phyloP scores from a whole-genome alignment of 2,888 invertebrate species.

The Drosophila sordidula region DNA sequence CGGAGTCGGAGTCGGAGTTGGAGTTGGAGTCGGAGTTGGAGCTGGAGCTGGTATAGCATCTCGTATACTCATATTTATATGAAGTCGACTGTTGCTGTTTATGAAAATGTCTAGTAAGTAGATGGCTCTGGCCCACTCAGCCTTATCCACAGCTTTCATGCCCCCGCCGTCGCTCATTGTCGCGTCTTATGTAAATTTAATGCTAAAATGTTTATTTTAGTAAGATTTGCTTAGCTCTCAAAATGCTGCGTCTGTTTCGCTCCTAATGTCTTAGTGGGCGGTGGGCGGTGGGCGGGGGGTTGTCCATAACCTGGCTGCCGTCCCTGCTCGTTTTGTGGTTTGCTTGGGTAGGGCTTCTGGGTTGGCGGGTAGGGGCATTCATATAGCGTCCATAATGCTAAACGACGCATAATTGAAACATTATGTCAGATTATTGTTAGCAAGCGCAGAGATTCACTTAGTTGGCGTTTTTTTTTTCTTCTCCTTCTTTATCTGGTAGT shows the following conservation, averaged over 20 bases:
- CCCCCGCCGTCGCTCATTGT: slow-evolving; percentile 52
- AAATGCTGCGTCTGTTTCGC: slow-evolving; percentile 58
- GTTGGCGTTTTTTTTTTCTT: slow-evolving; percentile 59
- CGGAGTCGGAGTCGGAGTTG: slow-evolving; percentile 20
- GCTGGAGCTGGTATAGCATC: slow-evolving; percentile 14
- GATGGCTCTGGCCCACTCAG: slow-evolving; percentile 36
- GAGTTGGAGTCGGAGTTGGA: slow-evolving; percentile 24
- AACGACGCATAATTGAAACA: slow-evolving; percentile 83
- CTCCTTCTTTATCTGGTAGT: slow-evolving; percentile 18
- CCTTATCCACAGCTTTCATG: slow-evolving; percentile 8
- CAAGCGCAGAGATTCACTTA: slow-evolving; percentile 78
- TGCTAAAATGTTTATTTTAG: slow-evolving; percentile 82
- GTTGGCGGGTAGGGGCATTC: slow-evolving; percentile 41
- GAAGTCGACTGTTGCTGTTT: slow-evolving; percentile 68
- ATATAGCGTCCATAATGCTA: slow-evolving; percentile 75
- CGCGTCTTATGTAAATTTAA: slow-evolving; percentile 82
- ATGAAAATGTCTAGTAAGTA: slow-evolving; percentile 73
- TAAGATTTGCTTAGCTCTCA: slow-evolving; percentile 80
- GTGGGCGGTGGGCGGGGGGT: slow-evolving; percentile 2
- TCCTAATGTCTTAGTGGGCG: slow-evolving; percentile 49
- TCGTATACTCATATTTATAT: slow-evolving; percentile 48
- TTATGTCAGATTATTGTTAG: slow-evolving; percentile 82
- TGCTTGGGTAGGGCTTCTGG: slow-evolving; percentile 9
- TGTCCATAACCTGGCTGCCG: slow-evolving; percentile 28
- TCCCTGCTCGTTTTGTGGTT: slow-evolving; percentile 44